phyloP scores from a whole-genome alignment of 2,797 vertebrate species.

The Aldrovandia affinis region DNA sequence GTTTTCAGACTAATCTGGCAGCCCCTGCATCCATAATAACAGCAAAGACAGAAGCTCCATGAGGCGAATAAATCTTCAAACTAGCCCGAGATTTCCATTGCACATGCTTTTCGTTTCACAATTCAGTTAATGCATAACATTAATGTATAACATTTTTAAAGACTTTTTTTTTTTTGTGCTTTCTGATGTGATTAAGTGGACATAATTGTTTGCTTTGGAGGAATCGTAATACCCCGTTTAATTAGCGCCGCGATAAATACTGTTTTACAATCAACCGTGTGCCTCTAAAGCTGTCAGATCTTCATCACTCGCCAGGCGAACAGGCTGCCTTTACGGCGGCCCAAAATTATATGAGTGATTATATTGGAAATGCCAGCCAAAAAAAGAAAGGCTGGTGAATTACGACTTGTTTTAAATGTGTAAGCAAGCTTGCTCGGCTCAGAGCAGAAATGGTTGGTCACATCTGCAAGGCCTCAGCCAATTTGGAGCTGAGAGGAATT shows the following conservation, averaged over 20 bases:
- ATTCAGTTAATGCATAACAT: conserved; percentile 81
- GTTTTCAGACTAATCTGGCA: conserved; percentile 71
- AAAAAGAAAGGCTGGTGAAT: conserved; percentile 61
- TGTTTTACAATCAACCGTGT: conserved; percentile 79
- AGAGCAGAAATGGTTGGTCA: conserved; percentile 41
- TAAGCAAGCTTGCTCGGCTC: conserved; percentile 59
- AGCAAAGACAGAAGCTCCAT: conserved; percentile 69
- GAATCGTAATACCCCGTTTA: conserved; percentile 81
- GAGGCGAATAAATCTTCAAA: conserved; percentile 70
- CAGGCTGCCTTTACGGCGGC: conserved; percentile 51
- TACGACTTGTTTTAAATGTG: conserved; percentile 56
- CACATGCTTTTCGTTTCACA: conserved; percentile 80
- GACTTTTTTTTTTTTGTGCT: too few species aligned
- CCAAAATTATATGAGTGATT: conserved; percentile 60
- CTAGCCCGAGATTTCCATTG: conserved; percentile 76
- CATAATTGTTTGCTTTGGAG: conserved; percentile 89
- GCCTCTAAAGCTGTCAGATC: conserved; percentile 72
- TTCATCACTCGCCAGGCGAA: conserved; percentile 61
- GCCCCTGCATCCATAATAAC: conserved; percentile 76
- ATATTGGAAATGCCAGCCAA: conserved; percentile 54
- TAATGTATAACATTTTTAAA: conserved; percentile 80
- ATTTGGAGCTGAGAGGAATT: background rate
- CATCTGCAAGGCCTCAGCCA: background rate
- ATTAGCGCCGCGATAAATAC: conserved; percentile 89
- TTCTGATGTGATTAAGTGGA: conserved; percentile 84